phyloP scores from a whole-genome alignment of 2,888 invertebrate genomes.

The Agrotis puta region DNA sequence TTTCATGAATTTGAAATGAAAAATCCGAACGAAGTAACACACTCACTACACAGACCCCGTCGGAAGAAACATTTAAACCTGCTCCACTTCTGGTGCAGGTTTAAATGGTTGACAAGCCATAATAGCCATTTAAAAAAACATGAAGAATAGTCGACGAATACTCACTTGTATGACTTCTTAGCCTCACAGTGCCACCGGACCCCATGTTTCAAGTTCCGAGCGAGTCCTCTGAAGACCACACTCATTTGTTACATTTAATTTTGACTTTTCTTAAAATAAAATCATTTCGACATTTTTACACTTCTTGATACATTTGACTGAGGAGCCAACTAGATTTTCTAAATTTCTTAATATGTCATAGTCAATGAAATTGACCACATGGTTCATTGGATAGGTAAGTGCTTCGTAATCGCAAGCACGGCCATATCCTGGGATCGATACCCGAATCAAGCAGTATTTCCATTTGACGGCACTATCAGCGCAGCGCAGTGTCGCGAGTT shows the following conservation, averaged over 20 bases:
- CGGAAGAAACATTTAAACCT: no score
- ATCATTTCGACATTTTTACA: slow-evolving; percentile 34
- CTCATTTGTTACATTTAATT: slow-evolving; percentile 64
- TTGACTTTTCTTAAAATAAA: slow-evolving; percentile 31
- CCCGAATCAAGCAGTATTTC: background rate
- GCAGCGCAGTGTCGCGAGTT: no score
- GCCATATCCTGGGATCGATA: background rate
- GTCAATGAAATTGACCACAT: background rate
- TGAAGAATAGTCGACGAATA: background rate
- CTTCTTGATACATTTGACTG: slow-evolving; percentile 42
- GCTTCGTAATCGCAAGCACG: background rate
- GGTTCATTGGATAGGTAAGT: background rate
- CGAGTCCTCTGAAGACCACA: slow-evolving; percentile 55
- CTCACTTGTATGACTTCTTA: slow-evolving; percentile 65
- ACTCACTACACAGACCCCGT: no score
- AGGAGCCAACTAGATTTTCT: slow-evolving; percentile 63
- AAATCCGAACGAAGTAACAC: no score
- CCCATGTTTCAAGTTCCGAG: slow-evolving; percentile 23
- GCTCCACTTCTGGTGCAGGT: no score
- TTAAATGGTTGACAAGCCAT: no score
- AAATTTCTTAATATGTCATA: background rate
- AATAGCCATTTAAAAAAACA: background rate
- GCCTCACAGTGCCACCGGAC: slow-evolving; percentile 49
- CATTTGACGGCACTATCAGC: no score
- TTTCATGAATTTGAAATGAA: no score